A percentile compares a stretch with the other conserved stretches of the same genome.
phyloP scores from a whole-genome alignment of 2,888 invertebrate species.

The Cephus pulcher region DNA sequence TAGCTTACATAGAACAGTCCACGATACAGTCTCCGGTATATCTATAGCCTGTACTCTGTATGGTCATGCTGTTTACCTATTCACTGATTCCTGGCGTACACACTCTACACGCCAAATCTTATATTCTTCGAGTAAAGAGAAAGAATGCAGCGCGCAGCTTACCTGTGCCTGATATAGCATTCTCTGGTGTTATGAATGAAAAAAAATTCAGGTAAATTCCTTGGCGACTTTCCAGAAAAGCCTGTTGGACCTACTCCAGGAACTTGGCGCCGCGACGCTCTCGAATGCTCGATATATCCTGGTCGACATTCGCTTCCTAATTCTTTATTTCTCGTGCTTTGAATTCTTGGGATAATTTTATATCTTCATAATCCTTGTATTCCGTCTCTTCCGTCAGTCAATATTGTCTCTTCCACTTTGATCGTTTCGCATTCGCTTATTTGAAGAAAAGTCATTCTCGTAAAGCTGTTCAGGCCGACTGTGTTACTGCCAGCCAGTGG shows the following conservation, averaged over 20 bases:
- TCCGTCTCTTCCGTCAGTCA: background rate
- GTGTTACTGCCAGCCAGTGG: background rate
- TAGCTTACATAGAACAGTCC: background rate
- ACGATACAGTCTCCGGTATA: too few species aligned
- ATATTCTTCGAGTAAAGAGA: background rate
- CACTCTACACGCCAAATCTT: background rate
- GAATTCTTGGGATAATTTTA: background rate
- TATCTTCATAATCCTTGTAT: background rate
- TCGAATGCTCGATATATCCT: background rate
- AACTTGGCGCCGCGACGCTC: background rate
- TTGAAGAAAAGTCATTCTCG: background rate
- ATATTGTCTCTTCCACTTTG: background rate
- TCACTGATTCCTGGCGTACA: background rate
- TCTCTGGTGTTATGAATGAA: constrained; percentile 57
- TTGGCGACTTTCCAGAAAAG: constrained; percentile 48
- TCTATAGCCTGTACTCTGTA: too few species aligned
- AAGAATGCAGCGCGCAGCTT: constrained; percentile 21
- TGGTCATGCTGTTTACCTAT: background rate
- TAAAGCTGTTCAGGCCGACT: background rate
- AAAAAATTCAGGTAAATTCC: constrained; percentile 59
- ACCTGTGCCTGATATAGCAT: constrained; percentile 48
- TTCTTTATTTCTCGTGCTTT: background rate
- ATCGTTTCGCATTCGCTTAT: background rate
- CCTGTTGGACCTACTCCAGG: constrained; percentile 30
- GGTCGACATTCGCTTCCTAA: background rate